Percentiles rank a stretch among this genome's conserved stretches.
These are phyloP conservation scores for Eilema sororculum DNA, from an alignment of 2,888 invertebrate genomes.

Conservation along the genomic window DNA sequence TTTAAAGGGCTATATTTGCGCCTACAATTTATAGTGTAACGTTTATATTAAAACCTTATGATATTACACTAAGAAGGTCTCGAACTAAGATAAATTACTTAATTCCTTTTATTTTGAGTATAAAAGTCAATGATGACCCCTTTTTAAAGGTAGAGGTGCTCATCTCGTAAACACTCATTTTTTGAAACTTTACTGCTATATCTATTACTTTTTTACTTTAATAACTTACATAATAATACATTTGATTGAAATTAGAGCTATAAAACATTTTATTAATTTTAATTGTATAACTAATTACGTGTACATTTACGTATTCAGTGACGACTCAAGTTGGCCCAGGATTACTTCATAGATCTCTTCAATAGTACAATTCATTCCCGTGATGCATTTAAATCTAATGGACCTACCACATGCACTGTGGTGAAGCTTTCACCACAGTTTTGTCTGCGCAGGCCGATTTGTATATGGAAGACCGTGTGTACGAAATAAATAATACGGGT, in stretches of 20 bases:
- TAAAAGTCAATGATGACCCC: background rate
- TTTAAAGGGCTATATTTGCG: slow-evolving; percentile 13
- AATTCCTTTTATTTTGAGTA: slow-evolving; percentile 5
- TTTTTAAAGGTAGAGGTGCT: background rate
- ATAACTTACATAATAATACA: background rate
- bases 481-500: no score
- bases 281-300: slow-evolving; percentile 35
- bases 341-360: background rate
- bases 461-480: no score
- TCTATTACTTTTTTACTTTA: background rate
- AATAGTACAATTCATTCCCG: background rate
- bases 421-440: no score
- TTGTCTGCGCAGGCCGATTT: no score
- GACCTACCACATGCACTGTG: no score
- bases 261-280: slow-evolving; percentile 44
- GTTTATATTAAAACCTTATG: slow-evolving; percentile 17
- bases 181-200: background rate
- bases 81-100: slow-evolving; percentile 10
- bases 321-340: background rate
- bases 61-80: slow-evolving; percentile 17
- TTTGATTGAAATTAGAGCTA: slow-evolving; percentile 8
- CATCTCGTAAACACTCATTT: background rate
- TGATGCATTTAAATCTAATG: background rate
- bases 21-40: slow-evolving; percentile 12
- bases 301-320: slow-evolving; percentile 23